Conservation (phyloP, 2,888 invertebrate species). For the Andrena bicolor region DNA sequence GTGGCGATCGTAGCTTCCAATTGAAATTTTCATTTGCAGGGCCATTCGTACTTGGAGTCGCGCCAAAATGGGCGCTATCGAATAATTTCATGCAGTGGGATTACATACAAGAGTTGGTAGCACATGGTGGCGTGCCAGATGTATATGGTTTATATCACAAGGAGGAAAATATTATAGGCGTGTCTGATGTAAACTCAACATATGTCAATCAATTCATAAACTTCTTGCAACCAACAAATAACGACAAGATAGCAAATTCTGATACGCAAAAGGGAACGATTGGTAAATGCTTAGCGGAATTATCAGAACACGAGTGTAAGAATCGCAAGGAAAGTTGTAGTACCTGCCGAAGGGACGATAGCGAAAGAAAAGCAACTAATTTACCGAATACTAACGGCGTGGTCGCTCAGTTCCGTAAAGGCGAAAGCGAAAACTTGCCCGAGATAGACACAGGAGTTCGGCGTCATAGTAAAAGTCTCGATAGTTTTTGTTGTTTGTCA, state of each 20-base stretch:
- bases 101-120: constrained; percentile 77
- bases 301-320: constrained; percentile 29
- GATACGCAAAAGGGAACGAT: constrained; percentile 23
- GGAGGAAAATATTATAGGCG: constrained; percentile 46
- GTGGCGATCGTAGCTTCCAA: neutral
- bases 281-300: constrained; percentile 42
- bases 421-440: constrained; percentile 29
- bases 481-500: constrained; percentile 29
- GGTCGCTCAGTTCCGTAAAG: constrained; percentile 13
- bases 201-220: constrained; percentile 59
- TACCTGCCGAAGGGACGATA: constrained; percentile 44
- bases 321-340: constrained; percentile 46
- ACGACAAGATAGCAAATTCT: constrained; percentile 43
- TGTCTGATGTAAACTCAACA: constrained; percentile 41
- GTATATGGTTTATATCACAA: constrained; percentile 52
- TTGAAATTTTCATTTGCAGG: constrained; percentile 71
- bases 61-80: constrained; percentile 82
- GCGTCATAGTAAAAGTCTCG: constrained; percentile 24
- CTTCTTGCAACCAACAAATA: constrained; percentile 43
- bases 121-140: constrained; percentile 70
- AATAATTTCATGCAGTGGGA: constrained; percentile 77
- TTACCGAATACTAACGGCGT: constrained; percentile 21
- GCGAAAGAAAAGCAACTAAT: constrained; percentile 30
- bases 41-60: constrained; percentile 76
- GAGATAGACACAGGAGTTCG: constrained; percentile 23